Evolutionary conservation across 2,888 invertebrate species (phyloP).

Genomic region (Tipula vernalis): DNA sequence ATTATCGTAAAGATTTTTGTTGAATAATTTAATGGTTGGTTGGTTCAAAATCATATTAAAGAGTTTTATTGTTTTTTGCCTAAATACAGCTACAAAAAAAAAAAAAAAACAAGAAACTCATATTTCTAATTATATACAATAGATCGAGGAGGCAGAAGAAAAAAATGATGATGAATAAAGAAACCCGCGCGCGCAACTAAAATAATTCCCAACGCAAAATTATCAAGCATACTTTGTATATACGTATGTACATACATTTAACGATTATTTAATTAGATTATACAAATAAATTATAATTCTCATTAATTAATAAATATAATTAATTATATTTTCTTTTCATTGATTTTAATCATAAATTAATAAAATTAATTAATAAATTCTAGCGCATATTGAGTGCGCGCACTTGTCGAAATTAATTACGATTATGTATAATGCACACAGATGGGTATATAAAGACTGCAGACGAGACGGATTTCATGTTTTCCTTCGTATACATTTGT

Average conservation of each 20-base stretch:
- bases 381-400: background rate
- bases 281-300: no score
- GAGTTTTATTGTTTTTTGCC: background rate
- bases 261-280: background rate
- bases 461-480: background rate
- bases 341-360: background rate
- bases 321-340: background rate
- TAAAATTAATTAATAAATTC: background rate
- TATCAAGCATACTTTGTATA: background rate
- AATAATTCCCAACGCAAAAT: background rate
- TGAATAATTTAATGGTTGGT: conserved; percentile 4
- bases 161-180: no score
- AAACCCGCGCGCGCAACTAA: background rate
- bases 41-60: background rate
- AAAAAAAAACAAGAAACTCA: background rate
- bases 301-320: background rate
- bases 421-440: background rate
- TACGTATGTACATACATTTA: no score
- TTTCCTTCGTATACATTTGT: background rate
- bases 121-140: background rate
- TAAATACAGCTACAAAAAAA: background rate
- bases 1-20: background rate
- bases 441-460: background rate
- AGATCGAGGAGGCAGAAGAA: background rate
- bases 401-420: background rate